These are phyloP conservation scores for Elaphurus davidianus DNA, from an alignment of 2,113 vertebrate genomes.

Conservation along the genomic window DNA sequence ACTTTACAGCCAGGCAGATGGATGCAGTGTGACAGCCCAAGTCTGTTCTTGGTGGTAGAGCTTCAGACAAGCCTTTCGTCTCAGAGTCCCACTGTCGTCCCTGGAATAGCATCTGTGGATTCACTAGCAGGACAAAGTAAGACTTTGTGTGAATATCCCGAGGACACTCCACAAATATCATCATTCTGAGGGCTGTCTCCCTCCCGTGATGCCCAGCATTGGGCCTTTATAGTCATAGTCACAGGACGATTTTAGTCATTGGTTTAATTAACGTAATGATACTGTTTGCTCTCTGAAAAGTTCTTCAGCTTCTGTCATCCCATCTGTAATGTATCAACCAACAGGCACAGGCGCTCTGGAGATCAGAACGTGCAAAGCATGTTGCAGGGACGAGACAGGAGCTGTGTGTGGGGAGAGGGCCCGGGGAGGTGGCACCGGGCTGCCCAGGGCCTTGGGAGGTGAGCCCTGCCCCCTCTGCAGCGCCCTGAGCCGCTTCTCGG, in stretches of 20 bases:
- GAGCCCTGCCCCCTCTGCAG: background rate
- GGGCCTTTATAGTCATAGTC: background rate
- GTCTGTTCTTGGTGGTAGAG: fast-evolving
- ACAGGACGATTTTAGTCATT: background rate
- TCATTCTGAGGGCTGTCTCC: background rate
- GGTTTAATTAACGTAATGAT: constrained; percentile 41
- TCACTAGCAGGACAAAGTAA: background rate
- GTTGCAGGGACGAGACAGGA: background rate
- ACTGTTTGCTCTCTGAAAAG: constrained; percentile 39
- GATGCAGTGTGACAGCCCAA: fast-evolving
- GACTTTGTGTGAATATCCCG: no score
- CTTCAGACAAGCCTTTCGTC: background rate
- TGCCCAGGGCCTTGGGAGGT: background rate
- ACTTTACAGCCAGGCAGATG: no score
- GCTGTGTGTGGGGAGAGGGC: background rate
- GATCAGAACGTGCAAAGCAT: background rate
- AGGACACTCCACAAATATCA: background rate
- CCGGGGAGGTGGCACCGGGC: no score
- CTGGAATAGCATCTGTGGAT: no score
- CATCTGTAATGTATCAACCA: constrained; percentile 37
- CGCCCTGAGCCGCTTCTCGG: fast-evolving
- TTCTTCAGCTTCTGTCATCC: constrained; percentile 48
- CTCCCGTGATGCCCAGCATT: background rate
- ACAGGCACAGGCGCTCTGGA: background rate
- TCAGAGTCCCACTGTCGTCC: fast-evolving